Percentiles rank a stretch among this genome's conserved stretches.
phyloP scores from a whole-genome alignment of 2,797 vertebrate species.

The Dendrocincla tyrannina region DNA sequence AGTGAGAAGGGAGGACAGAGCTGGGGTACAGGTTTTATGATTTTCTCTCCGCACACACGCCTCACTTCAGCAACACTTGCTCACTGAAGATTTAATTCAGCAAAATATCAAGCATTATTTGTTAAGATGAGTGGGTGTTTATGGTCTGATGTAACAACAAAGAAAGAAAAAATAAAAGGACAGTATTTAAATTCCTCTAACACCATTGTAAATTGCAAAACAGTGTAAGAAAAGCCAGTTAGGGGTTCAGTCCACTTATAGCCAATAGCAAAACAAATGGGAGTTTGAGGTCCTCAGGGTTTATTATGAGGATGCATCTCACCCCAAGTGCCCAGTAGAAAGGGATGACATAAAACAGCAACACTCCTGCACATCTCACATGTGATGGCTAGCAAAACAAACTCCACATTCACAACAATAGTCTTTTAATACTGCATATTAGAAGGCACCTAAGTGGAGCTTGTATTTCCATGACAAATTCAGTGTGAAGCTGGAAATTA shows the following conservation, averaged over 20 bases:
- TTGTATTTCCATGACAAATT: not conserved
- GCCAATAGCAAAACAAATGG: not conserved
- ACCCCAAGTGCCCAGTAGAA: not conserved
- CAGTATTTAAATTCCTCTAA: not conserved
- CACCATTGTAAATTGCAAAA: not conserved
- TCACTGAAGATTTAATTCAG: not conserved
- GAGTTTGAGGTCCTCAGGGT: not conserved
- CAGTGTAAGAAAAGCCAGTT: not conserved
- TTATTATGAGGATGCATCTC: fast-evolving
- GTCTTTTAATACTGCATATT: not conserved
- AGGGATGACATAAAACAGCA: not conserved
- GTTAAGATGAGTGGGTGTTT: not conserved
- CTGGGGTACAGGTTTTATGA: not conserved
- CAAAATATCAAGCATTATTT: not conserved
- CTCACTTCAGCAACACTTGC: not conserved
- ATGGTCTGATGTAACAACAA: not conserved
- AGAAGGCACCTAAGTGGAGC: not conserved
- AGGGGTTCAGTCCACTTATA: not conserved
- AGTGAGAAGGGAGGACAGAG: not conserved
- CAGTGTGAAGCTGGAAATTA: not conserved
- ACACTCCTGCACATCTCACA: not conserved
- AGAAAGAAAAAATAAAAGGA: not conserved
- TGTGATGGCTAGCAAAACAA: not conserved
- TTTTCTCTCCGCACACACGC: not conserved
- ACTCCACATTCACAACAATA: not conserved